A percentile compares a stretch with the other conserved stretches of the same genome.
phyloP scores from a whole-genome alignment of 2,113 vertebrate species.

The Furnarius figulus region DNA sequence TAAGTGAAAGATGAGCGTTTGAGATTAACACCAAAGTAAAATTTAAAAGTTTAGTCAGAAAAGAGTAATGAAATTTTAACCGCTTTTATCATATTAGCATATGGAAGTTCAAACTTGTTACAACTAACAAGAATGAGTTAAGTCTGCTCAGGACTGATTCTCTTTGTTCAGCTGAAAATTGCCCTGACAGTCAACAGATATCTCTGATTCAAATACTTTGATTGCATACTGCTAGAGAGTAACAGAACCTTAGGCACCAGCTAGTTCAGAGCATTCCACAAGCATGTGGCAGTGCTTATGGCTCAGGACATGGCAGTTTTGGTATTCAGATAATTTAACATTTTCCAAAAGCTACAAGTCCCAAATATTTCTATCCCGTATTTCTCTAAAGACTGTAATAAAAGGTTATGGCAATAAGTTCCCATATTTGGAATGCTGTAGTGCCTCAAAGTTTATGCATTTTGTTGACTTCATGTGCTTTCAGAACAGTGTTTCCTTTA shows the following conservation, averaged over 20 bases:
- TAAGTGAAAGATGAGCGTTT: neutral
- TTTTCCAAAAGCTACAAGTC: neutral
- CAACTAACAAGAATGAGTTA: neutral
- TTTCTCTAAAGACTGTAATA: neutral
- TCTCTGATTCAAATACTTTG: neutral
- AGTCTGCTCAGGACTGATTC: neutral
- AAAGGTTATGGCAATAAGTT: neutral
- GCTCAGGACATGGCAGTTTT: accelerated
- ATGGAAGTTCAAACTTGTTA: neutral
- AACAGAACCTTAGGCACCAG: neutral
- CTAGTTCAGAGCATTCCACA: neutral
- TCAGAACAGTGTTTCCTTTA: neutral
- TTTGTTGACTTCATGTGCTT: neutral
- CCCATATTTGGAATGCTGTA: neutral
- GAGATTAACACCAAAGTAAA: neutral
- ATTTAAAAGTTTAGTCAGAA: neutral
- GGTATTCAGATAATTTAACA: neutral
- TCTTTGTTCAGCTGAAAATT: neutral
- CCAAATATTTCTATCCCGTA: neutral
- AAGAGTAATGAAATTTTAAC: neutral
- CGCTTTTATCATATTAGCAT: neutral
- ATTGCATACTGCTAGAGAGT: neutral
- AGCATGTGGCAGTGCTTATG: neutral
- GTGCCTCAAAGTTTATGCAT: neutral
- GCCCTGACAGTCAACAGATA: neutral